A percentile compares a stretch with the other conserved stretches of the same genome.
Conservation (phyloP, 2,888 invertebrate species). For the Troides oblongomaculatus region DNA sequence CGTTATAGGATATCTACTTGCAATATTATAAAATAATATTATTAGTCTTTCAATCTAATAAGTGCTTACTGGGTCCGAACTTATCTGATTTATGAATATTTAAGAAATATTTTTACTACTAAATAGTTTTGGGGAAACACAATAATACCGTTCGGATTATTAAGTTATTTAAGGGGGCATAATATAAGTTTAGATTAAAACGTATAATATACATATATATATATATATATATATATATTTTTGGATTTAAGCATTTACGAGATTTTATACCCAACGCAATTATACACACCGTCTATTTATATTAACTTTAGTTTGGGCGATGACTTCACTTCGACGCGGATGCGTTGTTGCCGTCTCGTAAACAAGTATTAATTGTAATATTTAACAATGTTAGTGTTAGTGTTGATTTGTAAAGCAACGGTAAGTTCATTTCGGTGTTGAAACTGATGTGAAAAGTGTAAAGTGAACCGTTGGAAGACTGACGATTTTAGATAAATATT, state of each 20-base stretch:
- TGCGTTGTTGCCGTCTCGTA: background rate
- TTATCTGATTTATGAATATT: no score
- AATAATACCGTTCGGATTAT: no score
- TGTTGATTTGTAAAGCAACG: conserved; percentile 47
- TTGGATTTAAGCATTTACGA: background rate
- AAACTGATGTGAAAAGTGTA: conserved; percentile 54
- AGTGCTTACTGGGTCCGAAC: no score
- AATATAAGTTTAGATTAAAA: background rate
- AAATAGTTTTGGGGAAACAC: no score
- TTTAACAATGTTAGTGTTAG: conserved; percentile 34
- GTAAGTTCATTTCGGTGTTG: conserved; percentile 72
- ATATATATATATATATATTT: background rate
- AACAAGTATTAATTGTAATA: background rate
- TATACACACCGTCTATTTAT: background rate
- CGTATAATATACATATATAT: background rate
- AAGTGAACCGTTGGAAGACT: conserved; percentile 56
- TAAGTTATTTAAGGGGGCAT: background rate
- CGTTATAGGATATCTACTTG: no score
- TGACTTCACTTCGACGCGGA: background rate
- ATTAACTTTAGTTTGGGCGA: background rate
- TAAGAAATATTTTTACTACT: no score
- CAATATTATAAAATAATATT: no score
- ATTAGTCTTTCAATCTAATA: no score
- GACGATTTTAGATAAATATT: conserved; percentile 49
- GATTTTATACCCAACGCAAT: background rate